Evolutionary conservation across 2,113 vertebrate genomes (phyloP), one percentile per base, ranked within the genome.

Genomic region (Rutilus rutilus): DNA sequence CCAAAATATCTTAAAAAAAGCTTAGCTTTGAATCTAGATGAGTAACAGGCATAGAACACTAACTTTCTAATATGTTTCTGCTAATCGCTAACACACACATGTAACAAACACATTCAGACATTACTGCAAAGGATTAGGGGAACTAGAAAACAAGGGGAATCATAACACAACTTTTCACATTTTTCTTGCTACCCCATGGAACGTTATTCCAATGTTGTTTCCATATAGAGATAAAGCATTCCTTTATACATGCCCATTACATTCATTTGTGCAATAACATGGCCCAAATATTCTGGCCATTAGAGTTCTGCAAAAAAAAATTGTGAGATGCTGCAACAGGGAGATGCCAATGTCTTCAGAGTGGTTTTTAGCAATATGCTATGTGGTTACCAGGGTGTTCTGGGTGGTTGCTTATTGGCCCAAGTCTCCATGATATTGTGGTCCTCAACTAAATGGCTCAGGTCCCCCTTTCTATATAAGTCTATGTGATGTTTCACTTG

Each of bases 321-420:
- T 27, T 30, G 3, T 36, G 65, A 36, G 33, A 21, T 45, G 23
- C 23, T 45, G 21, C 6, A 39, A 45, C 71, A 45, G 11, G 15
- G 8, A 30, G 47, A 21, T 77, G 7, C 74, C 30, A 21, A 30
- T 27, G 47, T 19, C 27, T 75, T 75, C 12, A 7, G 23, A 25
- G n/a, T 50, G 73, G 45, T 50, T 75, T 39, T 47, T 27, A 75
- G 12, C 2, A 7, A 1, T 50, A 27, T 47, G 47, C 12, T 75
- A 47, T 69, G 17, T 69, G 65, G 19, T 39, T 21, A 69, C 30
- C 30, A 69, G 30, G 30, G 65, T 39, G 19, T 33, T 69, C 33
- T 69, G 65, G 65, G 65, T 69, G 65, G 19, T 39, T 69, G 33
- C 65, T 69, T 69, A 69, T 69, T 69, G 73, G n/a, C 45, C 47